Conservation (phyloP, 1,140 invertebrate genomes). For the Achroia grisella region DNA sequence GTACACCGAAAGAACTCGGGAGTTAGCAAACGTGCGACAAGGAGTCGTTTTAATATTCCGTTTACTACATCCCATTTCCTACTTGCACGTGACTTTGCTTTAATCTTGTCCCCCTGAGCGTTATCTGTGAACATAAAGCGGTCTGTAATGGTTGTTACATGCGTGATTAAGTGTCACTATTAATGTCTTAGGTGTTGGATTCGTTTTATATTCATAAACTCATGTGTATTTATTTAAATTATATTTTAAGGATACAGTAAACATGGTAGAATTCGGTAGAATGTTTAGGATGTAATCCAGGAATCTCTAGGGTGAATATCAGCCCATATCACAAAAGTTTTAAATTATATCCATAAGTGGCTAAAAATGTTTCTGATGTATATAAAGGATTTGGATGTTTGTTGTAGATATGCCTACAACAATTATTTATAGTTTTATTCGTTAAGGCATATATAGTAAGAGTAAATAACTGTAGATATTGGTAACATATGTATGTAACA, state of each 20-base stretch:
- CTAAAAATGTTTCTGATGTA: no score
- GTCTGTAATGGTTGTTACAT: constrained; percentile 5
- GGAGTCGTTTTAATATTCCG: constrained; percentile 12
- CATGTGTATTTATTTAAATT: not conserved
- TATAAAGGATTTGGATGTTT: no score
- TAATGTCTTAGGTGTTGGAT: not conserved
- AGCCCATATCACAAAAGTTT: no score
- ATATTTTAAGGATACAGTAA: not conserved
- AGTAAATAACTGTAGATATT: no score
- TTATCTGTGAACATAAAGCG: constrained; percentile 13
- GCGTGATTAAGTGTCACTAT: constrained; percentile 7
- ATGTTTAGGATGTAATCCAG: no score
- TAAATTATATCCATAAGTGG: no score
- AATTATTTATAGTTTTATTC: no score
- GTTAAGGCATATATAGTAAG: no score
- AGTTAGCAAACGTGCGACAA: constrained; percentile 1
- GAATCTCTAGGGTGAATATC: no score
- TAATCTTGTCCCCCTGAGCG: constrained; percentile 13
- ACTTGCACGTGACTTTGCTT: constrained; percentile 11
- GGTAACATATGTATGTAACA: no score
- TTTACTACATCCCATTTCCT: constrained; percentile 5
- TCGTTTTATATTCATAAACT: not conserved
- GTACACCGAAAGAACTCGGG: not conserved
- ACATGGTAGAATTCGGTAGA: no score
- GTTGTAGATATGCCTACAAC: no score